Base-by-base conservation (phyloP, 1,140 invertebrate species). In the Drosophila ohnishii region DNA sequence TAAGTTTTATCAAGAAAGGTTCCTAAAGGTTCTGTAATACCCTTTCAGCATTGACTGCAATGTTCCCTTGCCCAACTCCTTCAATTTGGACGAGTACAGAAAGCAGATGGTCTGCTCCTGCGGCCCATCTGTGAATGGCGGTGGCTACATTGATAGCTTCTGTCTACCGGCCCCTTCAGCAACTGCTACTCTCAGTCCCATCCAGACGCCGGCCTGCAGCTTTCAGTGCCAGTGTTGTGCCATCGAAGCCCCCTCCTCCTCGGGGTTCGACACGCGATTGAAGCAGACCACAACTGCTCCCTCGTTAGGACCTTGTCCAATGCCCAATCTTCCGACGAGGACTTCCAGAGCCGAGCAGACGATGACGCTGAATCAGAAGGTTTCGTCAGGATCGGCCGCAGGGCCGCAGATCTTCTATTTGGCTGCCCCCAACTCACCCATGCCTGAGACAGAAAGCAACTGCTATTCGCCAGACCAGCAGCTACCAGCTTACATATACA, bases 21-120 rank as follows among this genome's bases (percentile, higher is more conserved):
- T 32, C 47, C 5, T 19, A 19, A 6, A 35, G 19, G 19, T 19
- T 19, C 19, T 19, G 19, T 19, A 35, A 14, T n/a, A 25, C 22
- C 16, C n/a, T 45, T 58, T 0, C 14, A 85, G 81, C 55, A 71
- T 85, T 56, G 81, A 85, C 14, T 85, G 81, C 53, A 80, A 77
- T 51, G 81, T 85, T 7, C 81, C 81, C 6, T 32, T 85, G 25
- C 81, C 81, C 8, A 67, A 44, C 22, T 60, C 63, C 2, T 85
- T 80, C 8, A 65, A 80, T 42, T 13, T 78, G 47, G 67, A 80
- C 13, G 67, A 56, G 2, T 77, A 51, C 28, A 64, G 66, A 7
- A 61, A 53, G 9, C 65, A 72, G 11, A 39, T 62, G 48, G 32
- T 44, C 35, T 67, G 35, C 39, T 69, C 65, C 22, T 60, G 30